A percentile compares a stretch with the other conserved stretches of the same genome.
Evolutionary conservation across 2,797 vertebrate species (phyloP).

Genomic region (Pteropus rufus): DNA sequence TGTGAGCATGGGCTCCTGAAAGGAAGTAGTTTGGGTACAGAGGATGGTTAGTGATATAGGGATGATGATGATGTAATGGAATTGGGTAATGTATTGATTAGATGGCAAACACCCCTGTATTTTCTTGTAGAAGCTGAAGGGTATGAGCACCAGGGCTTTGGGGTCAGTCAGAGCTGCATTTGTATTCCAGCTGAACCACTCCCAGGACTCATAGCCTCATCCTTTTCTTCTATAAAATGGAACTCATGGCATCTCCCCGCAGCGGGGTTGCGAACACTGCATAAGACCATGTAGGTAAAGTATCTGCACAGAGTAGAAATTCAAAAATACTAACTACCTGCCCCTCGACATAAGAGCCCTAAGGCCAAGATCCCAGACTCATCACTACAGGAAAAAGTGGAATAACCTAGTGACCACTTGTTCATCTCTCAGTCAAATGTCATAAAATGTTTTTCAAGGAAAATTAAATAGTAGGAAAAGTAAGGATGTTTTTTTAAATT

Average conservation of each 20-base stretch:
- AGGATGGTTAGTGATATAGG: neutral
- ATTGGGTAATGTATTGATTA: neutral
- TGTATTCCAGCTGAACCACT: neutral
- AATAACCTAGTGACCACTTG: neutral
- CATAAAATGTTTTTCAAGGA: neutral
- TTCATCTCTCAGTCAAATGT: slow-evolving; percentile 15
- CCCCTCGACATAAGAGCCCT: neutral
- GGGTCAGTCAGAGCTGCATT: neutral
- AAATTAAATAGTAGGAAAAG: slow-evolving; percentile 42
- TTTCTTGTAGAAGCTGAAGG: neutral
- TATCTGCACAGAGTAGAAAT: neutral
- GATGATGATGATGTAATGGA: accelerated
- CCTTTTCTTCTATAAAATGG: neutral
- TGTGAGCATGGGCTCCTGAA: neutral
- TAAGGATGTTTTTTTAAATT: neutral
- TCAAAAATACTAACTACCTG: neutral
- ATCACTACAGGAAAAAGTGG: neutral
- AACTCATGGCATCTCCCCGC: neutral
- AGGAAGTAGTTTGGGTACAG: neutral
- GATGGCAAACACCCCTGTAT: neutral
- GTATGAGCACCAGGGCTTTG: neutral
- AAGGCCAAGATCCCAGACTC: neutral
- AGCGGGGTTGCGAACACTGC: neutral
- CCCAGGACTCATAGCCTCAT: neutral
- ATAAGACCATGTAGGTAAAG: neutral